These are phyloP conservation scores for Thalassarche chlororhynchos DNA, from an alignment of 2,113 vertebrate species.

Conservation along the genomic window DNA sequence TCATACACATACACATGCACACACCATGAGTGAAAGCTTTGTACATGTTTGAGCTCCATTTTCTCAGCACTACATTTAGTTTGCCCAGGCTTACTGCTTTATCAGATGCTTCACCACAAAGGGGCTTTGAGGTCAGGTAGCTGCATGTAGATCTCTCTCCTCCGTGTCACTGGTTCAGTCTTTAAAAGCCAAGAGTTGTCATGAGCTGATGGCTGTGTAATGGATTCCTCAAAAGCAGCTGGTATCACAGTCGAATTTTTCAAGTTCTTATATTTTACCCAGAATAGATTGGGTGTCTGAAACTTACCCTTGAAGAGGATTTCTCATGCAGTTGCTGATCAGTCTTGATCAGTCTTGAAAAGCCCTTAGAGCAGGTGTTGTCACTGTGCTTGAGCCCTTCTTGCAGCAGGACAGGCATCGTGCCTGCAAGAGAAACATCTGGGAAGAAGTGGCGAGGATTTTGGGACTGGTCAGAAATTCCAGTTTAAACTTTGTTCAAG, in stretches of 20 bases:
- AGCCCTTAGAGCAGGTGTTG: neutral
- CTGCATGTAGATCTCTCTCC: neutral
- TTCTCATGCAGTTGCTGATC: neutral
- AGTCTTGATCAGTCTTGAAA: neutral
- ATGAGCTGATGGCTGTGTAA: neutral
- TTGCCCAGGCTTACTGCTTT: neutral
- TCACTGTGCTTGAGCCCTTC: neutral
- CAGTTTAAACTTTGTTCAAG: neutral
- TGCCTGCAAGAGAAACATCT: neutral
- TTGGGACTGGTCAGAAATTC: neutral
- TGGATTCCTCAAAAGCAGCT: neutral
- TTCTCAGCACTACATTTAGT: neutral
- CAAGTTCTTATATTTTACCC: neutral
- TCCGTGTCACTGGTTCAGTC: neutral
- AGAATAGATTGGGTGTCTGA: neutral
- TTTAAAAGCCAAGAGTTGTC: neutral
- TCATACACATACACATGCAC: neutral
- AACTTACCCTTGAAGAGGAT: neutral
- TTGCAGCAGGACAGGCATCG: neutral
- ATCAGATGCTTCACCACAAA: neutral
- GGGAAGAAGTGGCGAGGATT: rapidly evolving
- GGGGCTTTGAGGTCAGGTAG: neutral
- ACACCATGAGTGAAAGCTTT: neutral
- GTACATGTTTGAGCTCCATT: neutral
- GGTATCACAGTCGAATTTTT: neutral